A percentile compares a stretch with the other conserved stretches of the same genome.
phyloP scores from a whole-genome alignment of 2,888 invertebrate species.

The Laothoe populi region DNA sequence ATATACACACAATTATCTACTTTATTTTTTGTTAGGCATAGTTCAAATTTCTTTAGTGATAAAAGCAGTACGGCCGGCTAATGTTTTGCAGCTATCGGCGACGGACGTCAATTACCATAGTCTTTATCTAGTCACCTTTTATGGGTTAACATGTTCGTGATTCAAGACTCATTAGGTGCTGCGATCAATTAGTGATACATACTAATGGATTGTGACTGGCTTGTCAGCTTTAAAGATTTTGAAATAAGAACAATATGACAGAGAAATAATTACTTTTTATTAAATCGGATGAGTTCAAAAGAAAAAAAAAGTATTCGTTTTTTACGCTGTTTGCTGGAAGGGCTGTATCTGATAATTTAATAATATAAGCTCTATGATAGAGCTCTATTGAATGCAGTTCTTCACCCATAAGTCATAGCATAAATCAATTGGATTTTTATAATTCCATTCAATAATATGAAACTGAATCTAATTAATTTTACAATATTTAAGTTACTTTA shows the following conservation, averaged over 20 bases:
- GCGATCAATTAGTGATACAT: constrained; percentile 23
- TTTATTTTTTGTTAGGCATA: constrained; percentile 36
- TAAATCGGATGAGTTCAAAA: background rate
- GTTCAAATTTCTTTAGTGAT: constrained; percentile 41
- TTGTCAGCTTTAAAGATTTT: background rate
- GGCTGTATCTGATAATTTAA: no score
- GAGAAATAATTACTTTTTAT: background rate
- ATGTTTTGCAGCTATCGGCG: constrained; percentile 65
- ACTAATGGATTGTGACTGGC: constrained; percentile 14
- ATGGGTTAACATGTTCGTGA: constrained; percentile 33
- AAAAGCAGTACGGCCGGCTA: constrained; percentile 68
- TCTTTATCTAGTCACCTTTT: constrained; percentile 63
- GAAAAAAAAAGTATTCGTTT: background rate
- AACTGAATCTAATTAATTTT: no score
- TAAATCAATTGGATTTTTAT: no score
- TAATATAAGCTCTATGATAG: no score
- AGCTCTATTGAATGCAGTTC: no score
- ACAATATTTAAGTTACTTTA: no score
- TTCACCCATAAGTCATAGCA: no score
- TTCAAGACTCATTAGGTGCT: constrained; percentile 33
- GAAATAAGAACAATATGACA: background rate
- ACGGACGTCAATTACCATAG: constrained; percentile 75
- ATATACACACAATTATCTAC: constrained; percentile 40
- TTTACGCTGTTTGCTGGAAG: no score
- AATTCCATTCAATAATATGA: no score